Evolutionary conservation across 2,888 invertebrate genomes (phyloP), one percentile per base, ranked within the genome.

Genomic region (Mythimna lalbum): DNA sequence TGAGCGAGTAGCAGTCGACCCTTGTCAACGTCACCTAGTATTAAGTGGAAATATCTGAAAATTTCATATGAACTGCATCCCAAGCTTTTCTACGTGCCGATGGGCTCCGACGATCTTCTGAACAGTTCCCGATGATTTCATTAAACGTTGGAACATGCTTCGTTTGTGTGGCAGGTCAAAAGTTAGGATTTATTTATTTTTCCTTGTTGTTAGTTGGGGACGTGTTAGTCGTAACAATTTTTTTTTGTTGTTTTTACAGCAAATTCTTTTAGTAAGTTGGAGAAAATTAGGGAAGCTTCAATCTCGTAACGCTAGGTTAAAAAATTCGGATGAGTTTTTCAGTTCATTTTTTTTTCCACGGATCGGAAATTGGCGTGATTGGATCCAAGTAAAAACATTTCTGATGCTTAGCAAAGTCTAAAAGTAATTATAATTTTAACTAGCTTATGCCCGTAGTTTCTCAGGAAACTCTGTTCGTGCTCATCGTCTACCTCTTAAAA

Each of bases 21-120:
- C 94, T 90, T 91, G 92, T 95, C 94, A 95, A 88, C 91, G 94
- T 95, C 95, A 93, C 68, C 81, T 85, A 88, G 90, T 86, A 93
- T 94, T 94, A 94, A 92, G 92, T 87, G 90, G 85, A 88, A 90
- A 90, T 94, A 94, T 92, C 92, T 88, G 89, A 83, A 88, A 90
- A 90, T 91, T 91, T 92, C 90, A 91, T 93, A 93, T 92, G 90
- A 91, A 93, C 90, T 94, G 93, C 93, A 93, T 85, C 86, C 80
- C 76, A 81, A 23, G 79, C 67, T 72, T 49, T 10, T 23, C 83
- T 88, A 83, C 86, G 86, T 85, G 85, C 80, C 73, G 70, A 77
- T 69, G 60, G 69, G 73, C 50, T 77, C 67, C 73, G 77, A 69
- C 63, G 67, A 76, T 70, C 74, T 75, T 33, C 63, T 33, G 73